A percentile compares a stretch with the other conserved stretches of the same genome.
These are phyloP conservation scores for Macrobrachium rosenbergii DNA, from an alignment of 1,140 invertebrate species.

Conservation along the genomic window DNA sequence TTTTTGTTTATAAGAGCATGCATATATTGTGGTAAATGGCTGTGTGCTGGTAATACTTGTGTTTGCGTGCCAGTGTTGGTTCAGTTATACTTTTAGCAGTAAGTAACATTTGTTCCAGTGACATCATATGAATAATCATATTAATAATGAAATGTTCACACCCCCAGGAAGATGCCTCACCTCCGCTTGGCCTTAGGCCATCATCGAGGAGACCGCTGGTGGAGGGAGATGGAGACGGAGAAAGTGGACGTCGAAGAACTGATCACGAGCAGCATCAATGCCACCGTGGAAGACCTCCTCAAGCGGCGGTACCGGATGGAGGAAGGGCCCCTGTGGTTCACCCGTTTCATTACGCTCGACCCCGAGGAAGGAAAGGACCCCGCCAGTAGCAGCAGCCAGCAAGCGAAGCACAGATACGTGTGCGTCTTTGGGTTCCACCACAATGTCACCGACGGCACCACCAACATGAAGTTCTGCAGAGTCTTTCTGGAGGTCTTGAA, in stretches of 20 bases:
- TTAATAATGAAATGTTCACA: no score
- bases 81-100: no score
- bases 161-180: slow-evolving; percentile 63
- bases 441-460: slow-evolving; percentile 65
- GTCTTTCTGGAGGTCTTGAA: slow-evolving; percentile 64
- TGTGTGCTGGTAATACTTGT: no score
- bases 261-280: slow-evolving; percentile 43
- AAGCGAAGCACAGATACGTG: slow-evolving; percentile 61
- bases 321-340: slow-evolving; percentile 64
- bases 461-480: slow-evolving; percentile 66
- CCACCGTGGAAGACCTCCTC: slow-evolving; percentile 56
- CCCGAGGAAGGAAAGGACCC: slow-evolving; percentile 27
- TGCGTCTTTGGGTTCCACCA: slow-evolving; percentile 65
- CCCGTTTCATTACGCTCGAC: slow-evolving; percentile 50
- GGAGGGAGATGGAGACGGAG: slow-evolving; percentile 60
- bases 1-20: no score
- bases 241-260: slow-evolving; percentile 65
- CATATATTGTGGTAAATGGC: no score
- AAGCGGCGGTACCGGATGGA: slow-evolving; percentile 49
- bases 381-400: slow-evolving; percentile 51
- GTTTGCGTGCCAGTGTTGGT: no score
- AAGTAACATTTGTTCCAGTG: no score
- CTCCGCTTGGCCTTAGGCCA: slow-evolving; percentile 55
- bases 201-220: slow-evolving; percentile 54
- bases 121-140: no score